Evolutionary conservation across 2,797 vertebrate genomes (phyloP), one percentile per base, ranked within the genome.

Genomic region (Loris lydekkerianus): DNA sequence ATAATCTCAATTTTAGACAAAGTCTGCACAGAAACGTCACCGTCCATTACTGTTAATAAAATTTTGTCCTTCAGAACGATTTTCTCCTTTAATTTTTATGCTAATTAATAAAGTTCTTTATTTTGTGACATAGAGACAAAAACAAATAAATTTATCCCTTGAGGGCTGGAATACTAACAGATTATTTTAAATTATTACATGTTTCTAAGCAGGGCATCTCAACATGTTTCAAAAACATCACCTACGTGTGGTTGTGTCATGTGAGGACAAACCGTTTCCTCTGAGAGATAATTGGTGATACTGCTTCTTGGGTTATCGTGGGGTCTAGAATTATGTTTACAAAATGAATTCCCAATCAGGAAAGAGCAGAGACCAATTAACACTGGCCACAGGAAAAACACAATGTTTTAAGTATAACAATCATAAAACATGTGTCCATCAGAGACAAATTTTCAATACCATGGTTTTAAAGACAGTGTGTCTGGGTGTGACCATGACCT

Each of bases 71-170:
- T 72, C 91, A 77, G 60, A n/a, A 46, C 27, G 58, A 61, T 46
- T 37, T 75, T 61, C 49, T 89, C 65, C 49, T 43, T 65, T 81
- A 65, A 15, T 77, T 96, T 43, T 93, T 87, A 70, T 72, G 27
- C 17, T 69, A 49, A 53, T 72, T 84, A 89, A 76, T 86, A 69
- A 23, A 63, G 34, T 14, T 75, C 29, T 34, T 7, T 46, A 37
- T 83, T 65, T 77, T 69, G 61, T 37, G 31, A 83, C 10, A 70
- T 60, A 63, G 23, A 56, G 3, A 78, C 4, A 20, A 72, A 86
- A 67, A 60, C 75, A 65, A 34, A 34, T 46, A 70, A 61, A 76
- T 49, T 78, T 78, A 75, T 63, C 3, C 11, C 11, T 73, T 18
- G 29, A 21, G 15, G 27, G 53, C 20, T 56, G 58, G 63, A 88